Percentiles rank a stretch among this genome's conserved stretches.
Evolutionary conservation across 2,888 invertebrate species (phyloP).

Genomic region (Nebria brevicollis): DNA sequence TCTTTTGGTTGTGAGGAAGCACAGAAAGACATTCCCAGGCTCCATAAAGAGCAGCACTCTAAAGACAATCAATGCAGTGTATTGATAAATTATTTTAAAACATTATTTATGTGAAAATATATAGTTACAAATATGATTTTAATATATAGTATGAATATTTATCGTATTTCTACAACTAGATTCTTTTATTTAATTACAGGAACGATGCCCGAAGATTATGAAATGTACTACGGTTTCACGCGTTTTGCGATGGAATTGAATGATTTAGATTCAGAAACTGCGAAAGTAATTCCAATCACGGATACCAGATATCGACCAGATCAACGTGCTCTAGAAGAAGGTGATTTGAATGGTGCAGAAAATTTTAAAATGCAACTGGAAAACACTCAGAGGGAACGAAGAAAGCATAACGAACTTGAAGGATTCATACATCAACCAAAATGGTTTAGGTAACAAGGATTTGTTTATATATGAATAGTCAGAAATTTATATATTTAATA

Average conservation of each 20-base stretch:
- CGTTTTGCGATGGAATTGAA: slow-evolving; percentile 87
- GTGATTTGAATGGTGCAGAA: slow-evolving; percentile 78
- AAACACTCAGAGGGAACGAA: slow-evolving; percentile 77
- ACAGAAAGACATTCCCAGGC: too few relatives aligned
- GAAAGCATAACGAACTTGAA: slow-evolving; percentile 70
- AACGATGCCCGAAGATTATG: slow-evolving; percentile 82
- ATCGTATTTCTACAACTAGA: background rate
- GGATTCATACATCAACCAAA: slow-evolving; percentile 64
- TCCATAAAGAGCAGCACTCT: too few relatives aligned
- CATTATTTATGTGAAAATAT: too few relatives aligned
- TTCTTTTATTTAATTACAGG: slow-evolving; percentile 61
- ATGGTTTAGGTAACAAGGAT: slow-evolving; percentile 72
- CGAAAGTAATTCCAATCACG: slow-evolving; percentile 74
- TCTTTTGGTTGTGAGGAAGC: too few relatives aligned
- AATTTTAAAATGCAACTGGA: slow-evolving; percentile 76
- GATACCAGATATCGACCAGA: slow-evolving; percentile 82
- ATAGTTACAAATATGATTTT: too few relatives aligned
- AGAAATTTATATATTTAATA: slow-evolving; percentile 14
- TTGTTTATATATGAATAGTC: slow-evolving; percentile 7
- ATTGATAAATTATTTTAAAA: too few relatives aligned
- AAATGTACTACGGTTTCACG: slow-evolving; percentile 85
- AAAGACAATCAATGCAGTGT: too few relatives aligned
- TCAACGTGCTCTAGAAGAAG: slow-evolving; percentile 79
- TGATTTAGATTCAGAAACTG: slow-evolving; percentile 74
- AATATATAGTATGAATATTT: too few relatives aligned